A percentile compares a stretch with the other conserved stretches of the same genome.
phyloP scores from a whole-genome alignment of 2,113 vertebrate genomes.

The Forbesichthys papilliferus region DNA sequence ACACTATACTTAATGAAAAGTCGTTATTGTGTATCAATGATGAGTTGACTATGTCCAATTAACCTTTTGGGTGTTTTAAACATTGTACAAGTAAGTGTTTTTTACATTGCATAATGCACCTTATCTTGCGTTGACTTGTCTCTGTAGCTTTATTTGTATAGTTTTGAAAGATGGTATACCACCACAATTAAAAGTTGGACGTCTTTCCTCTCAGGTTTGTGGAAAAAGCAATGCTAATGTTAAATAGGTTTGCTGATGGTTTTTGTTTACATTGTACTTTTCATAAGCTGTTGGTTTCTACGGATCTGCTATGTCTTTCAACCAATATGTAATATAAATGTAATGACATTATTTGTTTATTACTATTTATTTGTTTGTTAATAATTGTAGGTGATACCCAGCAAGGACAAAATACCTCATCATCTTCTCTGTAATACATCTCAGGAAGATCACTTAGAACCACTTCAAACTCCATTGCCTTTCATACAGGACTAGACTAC shows the following conservation, averaged over 20 bases:
- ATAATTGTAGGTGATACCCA: too few relatives aligned
- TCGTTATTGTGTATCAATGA: not conserved
- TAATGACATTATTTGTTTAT: too few relatives aligned
- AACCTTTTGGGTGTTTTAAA: conserved; percentile 24
- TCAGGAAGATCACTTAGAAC: conserved; percentile 41
- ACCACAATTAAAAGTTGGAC: not conserved
- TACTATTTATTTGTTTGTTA: not conserved
- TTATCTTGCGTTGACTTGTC: not conserved
- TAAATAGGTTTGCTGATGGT: conserved; percentile 24
- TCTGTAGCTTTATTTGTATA: conserved; percentile 9
- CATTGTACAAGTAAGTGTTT: not conserved
- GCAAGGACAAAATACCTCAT: too few relatives aligned
- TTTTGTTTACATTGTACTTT: conserved; percentile 46
- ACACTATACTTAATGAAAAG: too few relatives aligned
- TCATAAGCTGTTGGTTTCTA: not conserved
- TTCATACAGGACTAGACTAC: too few relatives aligned
- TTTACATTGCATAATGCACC: conserved; percentile 6
- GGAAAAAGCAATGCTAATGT: not conserved
- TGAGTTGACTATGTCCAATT: not conserved
- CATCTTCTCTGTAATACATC: conserved; percentile 27
- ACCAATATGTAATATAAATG: too few relatives aligned
- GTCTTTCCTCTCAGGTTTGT: conserved; percentile 36
- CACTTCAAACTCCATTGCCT: too few relatives aligned
- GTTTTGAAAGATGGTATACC: conserved; percentile 27
- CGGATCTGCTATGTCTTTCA: not conserved